Evolutionary conservation across 2,113 vertebrate species (phyloP).

Genomic region (Oceanodroma tethys): DNA sequence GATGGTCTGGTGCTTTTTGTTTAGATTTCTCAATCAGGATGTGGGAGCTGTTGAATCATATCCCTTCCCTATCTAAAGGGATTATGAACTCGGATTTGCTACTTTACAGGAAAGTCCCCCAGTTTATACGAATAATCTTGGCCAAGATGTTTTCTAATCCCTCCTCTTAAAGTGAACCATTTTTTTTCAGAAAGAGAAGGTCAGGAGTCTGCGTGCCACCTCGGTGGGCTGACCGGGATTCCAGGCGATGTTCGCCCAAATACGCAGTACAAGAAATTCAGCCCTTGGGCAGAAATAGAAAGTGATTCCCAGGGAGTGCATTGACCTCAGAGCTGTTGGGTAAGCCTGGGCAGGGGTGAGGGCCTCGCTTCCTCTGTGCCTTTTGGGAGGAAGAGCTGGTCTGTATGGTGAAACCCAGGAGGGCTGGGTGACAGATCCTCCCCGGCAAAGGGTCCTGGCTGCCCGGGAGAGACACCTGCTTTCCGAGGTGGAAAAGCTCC

Average conservation of each 20-base stretch:
- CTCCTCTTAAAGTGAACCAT: background rate
- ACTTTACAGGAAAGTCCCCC: slow-evolving; percentile 11
- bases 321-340: background rate
- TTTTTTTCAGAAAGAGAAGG: background rate
- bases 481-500: background rate
- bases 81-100: background rate
- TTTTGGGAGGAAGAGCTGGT: background rate
- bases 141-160: background rate
- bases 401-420: background rate
- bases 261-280: background rate
- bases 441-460: background rate
- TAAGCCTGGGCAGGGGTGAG: background rate
- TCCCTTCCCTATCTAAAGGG: slow-evolving; percentile 11
- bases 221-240: background rate
- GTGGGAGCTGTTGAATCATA: slow-evolving; percentile 45
- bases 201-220: background rate
- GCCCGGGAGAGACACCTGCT: accelerated
- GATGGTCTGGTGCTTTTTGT: background rate
- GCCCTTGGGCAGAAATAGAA: background rate
- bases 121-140: background rate
- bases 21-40: slow-evolving; percentile 41
- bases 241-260: background rate
- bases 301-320: background rate
- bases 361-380: background rate
- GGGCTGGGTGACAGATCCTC: background rate